phyloP scores from a whole-genome alignment of 2,113 vertebrate species.

The Sceloporus undulatus region DNA sequence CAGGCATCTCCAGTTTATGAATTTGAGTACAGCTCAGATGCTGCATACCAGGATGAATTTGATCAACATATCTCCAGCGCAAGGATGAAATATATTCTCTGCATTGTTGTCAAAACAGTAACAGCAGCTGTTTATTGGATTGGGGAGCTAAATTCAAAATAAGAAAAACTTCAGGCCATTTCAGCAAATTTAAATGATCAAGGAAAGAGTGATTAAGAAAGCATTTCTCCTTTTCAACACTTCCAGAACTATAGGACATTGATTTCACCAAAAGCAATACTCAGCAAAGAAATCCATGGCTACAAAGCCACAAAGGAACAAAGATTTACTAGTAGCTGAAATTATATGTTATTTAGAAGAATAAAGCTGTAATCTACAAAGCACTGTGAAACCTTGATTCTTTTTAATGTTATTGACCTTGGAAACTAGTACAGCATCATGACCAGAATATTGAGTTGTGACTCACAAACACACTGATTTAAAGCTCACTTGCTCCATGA shows the following conservation, averaged over 20 bases:
- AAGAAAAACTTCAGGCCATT: not conserved
- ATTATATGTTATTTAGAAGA: slow-evolving; percentile 5
- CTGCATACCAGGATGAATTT: no score
- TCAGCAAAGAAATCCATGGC: slow-evolving; percentile 11
- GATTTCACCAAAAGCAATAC: slow-evolving; percentile 21
- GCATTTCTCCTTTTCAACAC: not conserved
- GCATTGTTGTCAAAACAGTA: not conserved
- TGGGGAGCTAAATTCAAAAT: not conserved
- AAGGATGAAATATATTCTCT: not conserved
- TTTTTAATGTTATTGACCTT: slow-evolving; percentile 25
- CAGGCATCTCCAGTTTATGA: not conserved
- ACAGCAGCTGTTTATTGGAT: not conserved
- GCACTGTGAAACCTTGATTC: not conserved
- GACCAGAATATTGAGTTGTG: slow-evolving; percentile 7
- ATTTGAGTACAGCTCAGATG: not conserved
- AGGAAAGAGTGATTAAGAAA: slow-evolving; percentile 19
- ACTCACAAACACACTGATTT: not conserved
- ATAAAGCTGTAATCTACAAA: slow-evolving; percentile 35
- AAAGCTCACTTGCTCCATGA: slow-evolving; percentile 3
- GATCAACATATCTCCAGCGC: not conserved
- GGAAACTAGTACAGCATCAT: not conserved
- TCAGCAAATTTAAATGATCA: slow-evolving; percentile 11
- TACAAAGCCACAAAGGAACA: slow-evolving; percentile 22
- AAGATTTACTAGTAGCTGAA: not conserved
- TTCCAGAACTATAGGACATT: not conserved